A percentile compares a stretch with the other conserved stretches of the same genome.
phyloP scores from a whole-genome alignment of 2,888 invertebrate species.

The Meandrusa payeni region DNA sequence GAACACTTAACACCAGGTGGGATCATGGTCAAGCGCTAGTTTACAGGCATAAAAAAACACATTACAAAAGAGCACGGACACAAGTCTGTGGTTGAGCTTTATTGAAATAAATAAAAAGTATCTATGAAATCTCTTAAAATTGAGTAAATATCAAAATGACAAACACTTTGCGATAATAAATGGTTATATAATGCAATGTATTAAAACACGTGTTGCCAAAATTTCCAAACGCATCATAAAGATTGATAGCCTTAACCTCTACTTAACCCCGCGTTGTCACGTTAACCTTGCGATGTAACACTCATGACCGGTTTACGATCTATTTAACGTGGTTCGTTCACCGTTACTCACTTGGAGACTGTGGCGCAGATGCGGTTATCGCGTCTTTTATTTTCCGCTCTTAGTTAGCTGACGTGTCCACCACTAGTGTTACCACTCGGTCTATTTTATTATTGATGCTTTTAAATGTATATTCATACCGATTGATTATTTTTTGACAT shows the following conservation, averaged over 20 bases:
- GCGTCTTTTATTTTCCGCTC: slow-evolving; percentile 66
- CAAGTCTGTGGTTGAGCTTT: too few species aligned
- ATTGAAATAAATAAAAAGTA: too few species aligned
- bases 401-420: slow-evolving; percentile 71
- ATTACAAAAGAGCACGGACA: too few species aligned
- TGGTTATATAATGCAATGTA: background rate
- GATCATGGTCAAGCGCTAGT: too few species aligned
- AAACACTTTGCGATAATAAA: too few species aligned
- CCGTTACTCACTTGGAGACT: slow-evolving; percentile 52
- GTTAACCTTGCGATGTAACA: slow-evolving; percentile 52
- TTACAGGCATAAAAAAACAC: too few species aligned
- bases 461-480: background rate
- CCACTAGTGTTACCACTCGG: background rate
- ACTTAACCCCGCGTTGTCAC: slow-evolving; percentile 41
- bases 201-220: background rate
- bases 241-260: slow-evolving; percentile 45
- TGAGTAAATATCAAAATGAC: too few species aligned
- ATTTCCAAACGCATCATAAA: slow-evolving; percentile 25
- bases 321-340: slow-evolving; percentile 65
- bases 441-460: background rate
- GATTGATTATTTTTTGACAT: too few species aligned
- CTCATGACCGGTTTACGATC: slow-evolving; percentile 57
- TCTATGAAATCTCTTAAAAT: too few species aligned
- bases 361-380: slow-evolving; percentile 68
- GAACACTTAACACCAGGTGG: too few species aligned